Conservation (phyloP, 2,797 vertebrate genomes). For the Lepus townsendii region DNA sequence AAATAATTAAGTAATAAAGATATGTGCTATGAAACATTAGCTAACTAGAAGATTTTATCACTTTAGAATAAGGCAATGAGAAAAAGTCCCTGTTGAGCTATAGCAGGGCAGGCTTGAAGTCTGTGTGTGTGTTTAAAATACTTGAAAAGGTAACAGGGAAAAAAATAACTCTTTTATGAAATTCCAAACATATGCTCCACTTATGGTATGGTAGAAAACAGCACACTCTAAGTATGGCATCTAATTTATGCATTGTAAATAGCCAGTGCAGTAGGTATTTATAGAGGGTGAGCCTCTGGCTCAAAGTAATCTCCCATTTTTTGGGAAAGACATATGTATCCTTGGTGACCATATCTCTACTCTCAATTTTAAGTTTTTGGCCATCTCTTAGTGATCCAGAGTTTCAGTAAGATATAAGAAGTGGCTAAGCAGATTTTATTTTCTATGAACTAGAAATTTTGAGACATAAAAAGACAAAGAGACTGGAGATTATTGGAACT, state of each 20-base stretch:
- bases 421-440: constrained; percentile 13
- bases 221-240: not conserved
- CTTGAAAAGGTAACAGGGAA: not conserved
- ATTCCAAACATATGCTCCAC: not conserved
- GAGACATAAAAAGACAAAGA: not conserved
- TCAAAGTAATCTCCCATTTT: constrained; percentile 15
- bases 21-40: not conserved
- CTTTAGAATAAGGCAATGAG: not conserved
- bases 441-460: constrained; percentile 11
- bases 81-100: not conserved
- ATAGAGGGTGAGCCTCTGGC: not conserved
- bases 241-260: constrained; percentile 14
- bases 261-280: not conserved
- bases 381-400: not conserved
- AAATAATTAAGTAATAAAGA: not conserved
- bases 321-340: not conserved
- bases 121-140: not conserved
- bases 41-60: constrained; percentile 46
- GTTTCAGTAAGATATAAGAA: not conserved
- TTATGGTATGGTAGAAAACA: not conserved
- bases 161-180: not conserved
- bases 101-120: not conserved
- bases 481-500: not conserved
- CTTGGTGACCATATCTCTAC: not conserved
- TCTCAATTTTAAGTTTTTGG: not conserved